Conservation (phyloP, 2,888 invertebrate species). For the Thereva unica region DNA sequence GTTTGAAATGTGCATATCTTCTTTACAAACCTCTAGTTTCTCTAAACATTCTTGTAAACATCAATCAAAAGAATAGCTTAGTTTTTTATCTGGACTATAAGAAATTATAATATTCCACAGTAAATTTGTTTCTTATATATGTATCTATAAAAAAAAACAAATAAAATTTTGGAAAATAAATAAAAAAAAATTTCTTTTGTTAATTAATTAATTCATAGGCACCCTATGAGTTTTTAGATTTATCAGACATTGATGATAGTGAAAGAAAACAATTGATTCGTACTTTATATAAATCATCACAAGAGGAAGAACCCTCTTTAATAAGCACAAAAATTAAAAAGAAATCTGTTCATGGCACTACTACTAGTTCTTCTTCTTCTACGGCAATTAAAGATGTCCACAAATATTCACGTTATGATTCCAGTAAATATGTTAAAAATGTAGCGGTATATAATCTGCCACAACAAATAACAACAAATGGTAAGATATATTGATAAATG, state of each 20-base stretch:
- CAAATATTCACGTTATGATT: constrained; percentile 36
- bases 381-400: constrained; percentile 33
- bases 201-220: constrained; percentile 45
- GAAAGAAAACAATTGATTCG: constrained; percentile 68
- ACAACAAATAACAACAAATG: constrained; percentile 36
- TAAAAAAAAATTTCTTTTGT: constrained; percentile 1
- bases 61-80: neutral
- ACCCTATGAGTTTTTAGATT: constrained; percentile 75
- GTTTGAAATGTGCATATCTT: no score
- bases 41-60: no score
- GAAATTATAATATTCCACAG: neutral
- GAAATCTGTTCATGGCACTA: constrained; percentile 27
- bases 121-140: no score
- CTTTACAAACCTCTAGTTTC: no score
- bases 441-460: constrained; percentile 36
- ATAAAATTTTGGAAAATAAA: neutral
- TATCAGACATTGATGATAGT: constrained; percentile 71
- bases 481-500: constrained; percentile 32
- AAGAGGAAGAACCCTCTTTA: constrained; percentile 21
- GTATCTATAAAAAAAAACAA: no score
- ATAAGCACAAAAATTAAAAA: constrained; percentile 32
- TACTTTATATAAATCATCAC: constrained; percentile 59
- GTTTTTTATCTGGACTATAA: neutral
- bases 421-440: constrained; percentile 39
- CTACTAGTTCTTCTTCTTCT: constrained; percentile 6